Percentiles rank a stretch among this genome's conserved stretches.
These are phyloP conservation scores for Enteromius viviparus DNA, from an alignment of 2,797 vertebrate species.

Conservation along the genomic window DNA sequence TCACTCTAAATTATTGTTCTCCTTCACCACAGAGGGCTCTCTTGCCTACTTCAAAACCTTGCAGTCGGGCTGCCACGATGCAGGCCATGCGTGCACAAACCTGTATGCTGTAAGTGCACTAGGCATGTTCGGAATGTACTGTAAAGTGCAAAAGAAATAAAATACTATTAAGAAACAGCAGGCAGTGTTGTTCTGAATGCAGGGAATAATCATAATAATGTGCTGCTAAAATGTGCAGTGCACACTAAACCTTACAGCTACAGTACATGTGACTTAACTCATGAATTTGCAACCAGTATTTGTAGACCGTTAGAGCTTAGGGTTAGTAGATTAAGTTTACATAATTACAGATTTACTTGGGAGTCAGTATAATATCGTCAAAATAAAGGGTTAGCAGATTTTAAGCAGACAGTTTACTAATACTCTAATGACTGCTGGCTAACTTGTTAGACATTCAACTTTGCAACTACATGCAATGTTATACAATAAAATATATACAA, in stretches of 20 bases:
- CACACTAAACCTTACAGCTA: background rate
- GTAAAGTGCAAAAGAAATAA: background rate
- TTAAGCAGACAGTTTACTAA: background rate
- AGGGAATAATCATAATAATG: background rate
- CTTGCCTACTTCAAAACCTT: conserved; percentile 18
- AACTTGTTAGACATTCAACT: background rate
- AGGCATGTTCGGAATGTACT: background rate
- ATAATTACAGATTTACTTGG: background rate
- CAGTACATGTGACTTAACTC: background rate
- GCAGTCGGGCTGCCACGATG: background rate
- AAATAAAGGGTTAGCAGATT: background rate
- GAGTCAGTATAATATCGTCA: background rate
- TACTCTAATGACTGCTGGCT: background rate
- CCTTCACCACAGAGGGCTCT: conserved; percentile 57
- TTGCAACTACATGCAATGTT: background rate
- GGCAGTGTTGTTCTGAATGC: background rate
- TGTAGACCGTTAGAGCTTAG: background rate
- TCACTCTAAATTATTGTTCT: conserved; percentile 73
- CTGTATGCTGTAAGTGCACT: background rate
- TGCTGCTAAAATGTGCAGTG: background rate
- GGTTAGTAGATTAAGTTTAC: background rate
- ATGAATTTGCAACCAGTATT: background rate
- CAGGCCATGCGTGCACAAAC: background rate
- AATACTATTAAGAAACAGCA: background rate
- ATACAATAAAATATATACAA: too few relatives aligned